A percentile compares a stretch with the other conserved stretches of the same genome.
Conservation (phyloP, 1,140 invertebrate genomes). For the Cydia strobilella region DNA sequence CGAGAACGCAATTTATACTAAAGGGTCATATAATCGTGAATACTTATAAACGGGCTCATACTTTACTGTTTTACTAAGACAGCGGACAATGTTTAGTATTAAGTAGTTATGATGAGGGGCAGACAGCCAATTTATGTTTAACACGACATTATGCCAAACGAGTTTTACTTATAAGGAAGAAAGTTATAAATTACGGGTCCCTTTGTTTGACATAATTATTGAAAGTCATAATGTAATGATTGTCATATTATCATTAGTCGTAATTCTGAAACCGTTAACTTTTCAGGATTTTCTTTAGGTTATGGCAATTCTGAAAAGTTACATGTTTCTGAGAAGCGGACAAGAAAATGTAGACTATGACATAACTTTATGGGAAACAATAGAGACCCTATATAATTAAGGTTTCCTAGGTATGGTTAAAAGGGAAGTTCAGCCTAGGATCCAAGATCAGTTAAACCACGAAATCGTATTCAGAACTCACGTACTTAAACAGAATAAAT, state of each 20-base stretch:
- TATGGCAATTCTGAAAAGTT: no score
- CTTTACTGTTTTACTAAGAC: background rate
- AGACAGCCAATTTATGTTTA: background rate
- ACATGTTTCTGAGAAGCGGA: no score
- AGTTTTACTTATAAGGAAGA: background rate
- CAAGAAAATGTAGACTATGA: no score
- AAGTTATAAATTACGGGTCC: background rate
- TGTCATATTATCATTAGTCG: no score
- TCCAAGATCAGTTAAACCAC: background rate
- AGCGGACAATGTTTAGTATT: background rate
- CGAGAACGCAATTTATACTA: background rate
- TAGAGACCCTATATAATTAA: no score
- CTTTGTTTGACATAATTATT: no score
- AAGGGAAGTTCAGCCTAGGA: background rate
- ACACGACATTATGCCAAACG: background rate
- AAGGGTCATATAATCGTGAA: background rate
- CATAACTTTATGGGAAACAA: no score
- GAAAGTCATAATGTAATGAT: no score
- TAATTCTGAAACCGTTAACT: no score
- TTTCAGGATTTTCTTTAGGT: no score
- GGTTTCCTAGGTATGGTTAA: background rate
- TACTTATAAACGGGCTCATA: background rate
- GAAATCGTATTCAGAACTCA: no score
- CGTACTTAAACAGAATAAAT: no score
- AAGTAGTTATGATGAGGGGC: background rate